Percentiles rank a stretch among this genome's conserved stretches.
Conservation (phyloP, 2,888 invertebrate genomes). For the Metellina segmentata region DNA sequence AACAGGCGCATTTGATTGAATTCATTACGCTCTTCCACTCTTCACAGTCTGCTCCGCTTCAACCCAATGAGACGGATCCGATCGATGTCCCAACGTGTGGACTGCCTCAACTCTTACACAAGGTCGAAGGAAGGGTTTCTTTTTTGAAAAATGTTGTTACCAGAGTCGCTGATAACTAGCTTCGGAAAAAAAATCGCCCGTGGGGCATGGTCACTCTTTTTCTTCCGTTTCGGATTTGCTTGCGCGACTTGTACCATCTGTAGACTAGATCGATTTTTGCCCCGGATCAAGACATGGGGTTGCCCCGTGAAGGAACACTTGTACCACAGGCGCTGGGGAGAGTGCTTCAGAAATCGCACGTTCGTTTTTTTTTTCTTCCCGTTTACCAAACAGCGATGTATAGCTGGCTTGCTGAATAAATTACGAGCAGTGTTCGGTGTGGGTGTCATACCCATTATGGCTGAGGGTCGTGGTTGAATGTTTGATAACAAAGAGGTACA, state of each 20-base stretch:
- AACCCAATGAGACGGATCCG: neutral
- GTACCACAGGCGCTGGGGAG: no score
- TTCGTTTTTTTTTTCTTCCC: no score
- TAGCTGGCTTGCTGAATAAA: no score
- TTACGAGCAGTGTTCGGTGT: no score
- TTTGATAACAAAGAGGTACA: no score
- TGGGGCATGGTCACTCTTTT: neutral
- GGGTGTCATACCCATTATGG: no score
- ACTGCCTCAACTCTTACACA: neutral
- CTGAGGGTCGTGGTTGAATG: no score
- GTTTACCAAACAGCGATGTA: no score
- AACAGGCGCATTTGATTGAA: constrained; percentile 14
- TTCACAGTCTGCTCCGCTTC: neutral
- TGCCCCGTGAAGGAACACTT: no score
- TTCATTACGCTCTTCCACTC: neutral
- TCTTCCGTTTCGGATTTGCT: neutral
- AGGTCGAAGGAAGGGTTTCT: neutral
- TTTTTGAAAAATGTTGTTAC: neutral
- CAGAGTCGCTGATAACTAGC: neutral
- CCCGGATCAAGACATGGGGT: neutral
- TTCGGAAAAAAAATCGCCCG: neutral
- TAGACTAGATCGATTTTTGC: constrained; percentile 30
- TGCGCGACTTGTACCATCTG: neutral
- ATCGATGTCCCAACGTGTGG: neutral
- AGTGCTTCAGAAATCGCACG: no score